Conservation (phyloP, 2,888 invertebrate species). For the Leptothorax acervorum region DNA sequence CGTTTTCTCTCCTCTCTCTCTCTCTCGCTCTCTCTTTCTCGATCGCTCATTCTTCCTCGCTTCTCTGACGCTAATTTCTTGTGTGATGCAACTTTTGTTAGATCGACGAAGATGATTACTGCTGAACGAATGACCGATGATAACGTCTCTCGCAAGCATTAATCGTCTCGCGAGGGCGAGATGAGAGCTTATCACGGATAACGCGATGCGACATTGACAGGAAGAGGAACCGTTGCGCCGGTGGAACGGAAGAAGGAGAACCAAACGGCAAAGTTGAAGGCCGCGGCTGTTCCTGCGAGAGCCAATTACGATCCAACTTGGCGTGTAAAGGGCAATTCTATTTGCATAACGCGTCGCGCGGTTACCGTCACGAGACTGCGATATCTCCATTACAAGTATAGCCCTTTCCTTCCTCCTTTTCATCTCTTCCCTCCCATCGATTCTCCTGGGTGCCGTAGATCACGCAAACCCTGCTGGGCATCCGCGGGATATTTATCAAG, state of each 20-base stretch:
- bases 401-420: slow-evolving; percentile 22
- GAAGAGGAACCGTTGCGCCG: slow-evolving; percentile 32
- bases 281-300: slow-evolving; percentile 69
- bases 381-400: slow-evolving; percentile 82
- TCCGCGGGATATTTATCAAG: slow-evolving; percentile 79
- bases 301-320: slow-evolving; percentile 80
- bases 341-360: slow-evolving; percentile 82
- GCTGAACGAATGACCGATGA: slow-evolving; percentile 31
- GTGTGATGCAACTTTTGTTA: not conserved
- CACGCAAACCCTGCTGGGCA: slow-evolving; percentile 76
- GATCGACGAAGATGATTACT: slow-evolving; percentile 34
- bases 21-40: not conserved
- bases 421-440: slow-evolving; percentile 72
- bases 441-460: slow-evolving; percentile 77
- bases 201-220: slow-evolving; percentile 48
- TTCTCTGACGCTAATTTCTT: slow-evolving; percentile 26
- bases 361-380: slow-evolving; percentile 73
- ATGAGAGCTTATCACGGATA: slow-evolving; percentile 21
- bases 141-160: not conserved
- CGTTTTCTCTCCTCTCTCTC: not conserved
- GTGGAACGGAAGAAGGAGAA: slow-evolving; percentile 34
- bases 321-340: slow-evolving; percentile 81
- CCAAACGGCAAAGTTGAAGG: slow-evolving; percentile 58
- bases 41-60: not conserved
- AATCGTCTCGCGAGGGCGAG: slow-evolving; percentile 13